Conservation (phyloP, 2,797 vertebrate species). For the Ambastaia sidthimunki region DNA sequence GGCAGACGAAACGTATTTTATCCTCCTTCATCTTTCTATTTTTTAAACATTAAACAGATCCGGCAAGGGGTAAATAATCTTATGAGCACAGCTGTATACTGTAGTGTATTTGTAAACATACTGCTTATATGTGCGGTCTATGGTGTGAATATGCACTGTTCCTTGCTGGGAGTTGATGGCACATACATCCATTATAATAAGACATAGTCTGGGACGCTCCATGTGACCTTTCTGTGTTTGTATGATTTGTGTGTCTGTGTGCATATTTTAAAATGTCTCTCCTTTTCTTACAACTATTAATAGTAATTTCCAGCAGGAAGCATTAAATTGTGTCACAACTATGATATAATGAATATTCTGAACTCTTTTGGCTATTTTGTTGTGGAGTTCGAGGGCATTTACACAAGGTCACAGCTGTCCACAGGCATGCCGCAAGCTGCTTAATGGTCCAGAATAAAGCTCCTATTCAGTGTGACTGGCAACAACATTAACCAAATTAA, state of each 20-base stretch:
- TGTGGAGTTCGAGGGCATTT: slow-evolving; percentile 46
- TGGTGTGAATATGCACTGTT: slow-evolving; percentile 50
- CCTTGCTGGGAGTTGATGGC: slow-evolving; percentile 29
- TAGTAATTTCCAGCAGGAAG: slow-evolving; percentile 48
- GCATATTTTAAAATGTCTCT: slow-evolving; percentile 29
- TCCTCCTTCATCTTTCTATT: not conserved
- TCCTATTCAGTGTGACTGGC: slow-evolving; percentile 50
- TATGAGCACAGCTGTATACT: not conserved
- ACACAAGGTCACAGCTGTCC: slow-evolving; percentile 54
- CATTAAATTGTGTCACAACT: slow-evolving; percentile 39
- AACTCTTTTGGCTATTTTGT: slow-evolving; percentile 46
- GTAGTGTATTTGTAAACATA: slow-evolving; percentile 10
- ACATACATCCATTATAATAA: slow-evolving; percentile 44
- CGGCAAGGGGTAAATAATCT: not conserved
- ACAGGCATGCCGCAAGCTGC: slow-evolving; percentile 46
- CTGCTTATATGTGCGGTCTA: slow-evolving; percentile 17
- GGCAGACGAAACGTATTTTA: not conserved
- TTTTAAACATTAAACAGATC: not conserved
- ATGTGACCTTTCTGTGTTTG: slow-evolving; percentile 24
- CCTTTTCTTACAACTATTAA: slow-evolving; percentile 46
- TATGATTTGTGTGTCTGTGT: slow-evolving; percentile 43
- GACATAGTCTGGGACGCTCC: slow-evolving; percentile 15
- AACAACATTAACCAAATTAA: slow-evolving; percentile 51
- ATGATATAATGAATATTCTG: slow-evolving; percentile 49
- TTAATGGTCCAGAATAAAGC: slow-evolving; percentile 55